These are phyloP conservation scores for Anolis carolinensis DNA, from an alignment of 2,113 vertebrate genomes.

Conservation along the genomic window DNA sequence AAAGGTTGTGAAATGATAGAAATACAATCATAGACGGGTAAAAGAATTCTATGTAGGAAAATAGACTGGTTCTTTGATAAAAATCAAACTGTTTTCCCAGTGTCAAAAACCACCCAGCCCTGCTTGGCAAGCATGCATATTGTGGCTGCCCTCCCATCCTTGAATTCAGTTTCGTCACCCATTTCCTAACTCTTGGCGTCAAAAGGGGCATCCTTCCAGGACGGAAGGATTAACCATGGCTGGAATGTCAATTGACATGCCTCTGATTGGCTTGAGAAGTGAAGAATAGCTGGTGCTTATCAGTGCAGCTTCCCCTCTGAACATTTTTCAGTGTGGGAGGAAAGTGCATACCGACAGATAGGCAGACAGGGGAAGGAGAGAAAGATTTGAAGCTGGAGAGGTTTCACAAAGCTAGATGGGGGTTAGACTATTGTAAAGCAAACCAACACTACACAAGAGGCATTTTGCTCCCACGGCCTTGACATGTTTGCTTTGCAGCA, in stretches of 20 bases:
- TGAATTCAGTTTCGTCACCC: slow-evolving; percentile 10
- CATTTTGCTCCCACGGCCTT: neutral
- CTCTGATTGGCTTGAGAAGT: slow-evolving; percentile 46
- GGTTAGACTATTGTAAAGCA: neutral
- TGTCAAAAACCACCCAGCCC: neutral
- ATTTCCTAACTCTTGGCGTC: neutral
- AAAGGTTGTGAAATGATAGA: neutral
- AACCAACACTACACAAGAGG: neutral
- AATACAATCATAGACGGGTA: rapidly evolving
- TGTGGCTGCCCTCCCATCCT: neutral
- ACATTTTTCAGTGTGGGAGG: slow-evolving; percentile 30
- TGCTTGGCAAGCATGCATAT: neutral
- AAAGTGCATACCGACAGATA: slow-evolving; percentile 30
- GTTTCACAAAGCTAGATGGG: neutral
- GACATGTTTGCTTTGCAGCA: neutral
- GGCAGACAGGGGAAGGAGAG: slow-evolving; percentile 4
- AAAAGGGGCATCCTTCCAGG: neutral
- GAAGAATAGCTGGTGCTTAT: slow-evolving; percentile 41
- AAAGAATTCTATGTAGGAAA: neutral
- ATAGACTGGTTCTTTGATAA: neutral
- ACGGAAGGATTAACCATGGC: slow-evolving; percentile 25
- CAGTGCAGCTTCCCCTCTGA: slow-evolving; percentile 29
- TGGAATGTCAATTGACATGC: slow-evolving; percentile 52
- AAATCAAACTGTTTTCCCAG: neutral
- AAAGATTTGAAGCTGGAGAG: slow-evolving; percentile 17